Evolutionary conservation across 2,888 invertebrate species (phyloP).

Genomic region (Pseudolycoriella hygida): DNA sequence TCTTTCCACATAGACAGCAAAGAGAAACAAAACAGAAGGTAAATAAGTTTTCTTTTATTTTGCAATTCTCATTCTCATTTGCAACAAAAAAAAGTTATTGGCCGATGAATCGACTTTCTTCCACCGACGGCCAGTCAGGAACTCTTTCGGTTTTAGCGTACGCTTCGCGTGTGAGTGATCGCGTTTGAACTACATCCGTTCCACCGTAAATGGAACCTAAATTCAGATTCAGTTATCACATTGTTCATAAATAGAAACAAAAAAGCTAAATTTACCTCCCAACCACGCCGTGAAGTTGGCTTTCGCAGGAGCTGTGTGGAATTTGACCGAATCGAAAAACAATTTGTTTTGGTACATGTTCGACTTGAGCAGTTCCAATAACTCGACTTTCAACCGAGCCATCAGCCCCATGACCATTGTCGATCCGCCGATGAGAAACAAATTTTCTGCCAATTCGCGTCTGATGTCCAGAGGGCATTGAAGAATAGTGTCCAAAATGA

Average conservation of each 20-base stretch:
- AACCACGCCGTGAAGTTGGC: conserved; percentile 76
- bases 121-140: conserved; percentile 65
- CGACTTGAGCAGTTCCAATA: conserved; percentile 43
- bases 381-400: conserved; percentile 60
- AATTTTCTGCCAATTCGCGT: conserved; percentile 57
- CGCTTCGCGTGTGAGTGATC: conserved; percentile 55
- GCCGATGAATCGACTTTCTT: conserved; percentile 30
- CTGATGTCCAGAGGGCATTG: conserved; percentile 73
- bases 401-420: conserved; percentile 68
- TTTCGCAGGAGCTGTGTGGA: conserved; percentile 63
- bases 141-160: conserved; percentile 51
- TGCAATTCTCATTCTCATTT: too few species aligned
- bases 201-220: conserved; percentile 69
- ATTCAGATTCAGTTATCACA: conserved; percentile 34
- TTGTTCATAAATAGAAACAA: conserved; percentile 16
- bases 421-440: conserved; percentile 76
- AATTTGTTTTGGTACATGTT: conserved; percentile 43
- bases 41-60: too few species aligned
- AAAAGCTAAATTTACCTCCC: conserved; percentile 39
- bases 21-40: too few species aligned
- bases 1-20: too few species aligned
- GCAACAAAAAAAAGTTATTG: too few species aligned
- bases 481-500: conserved; percentile 66
- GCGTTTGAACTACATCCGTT: conserved; percentile 49
- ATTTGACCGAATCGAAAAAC: conserved; percentile 39